Evolutionary conservation across 2,888 invertebrate species (phyloP).

Genomic region (Nomada lathburiana): DNA sequence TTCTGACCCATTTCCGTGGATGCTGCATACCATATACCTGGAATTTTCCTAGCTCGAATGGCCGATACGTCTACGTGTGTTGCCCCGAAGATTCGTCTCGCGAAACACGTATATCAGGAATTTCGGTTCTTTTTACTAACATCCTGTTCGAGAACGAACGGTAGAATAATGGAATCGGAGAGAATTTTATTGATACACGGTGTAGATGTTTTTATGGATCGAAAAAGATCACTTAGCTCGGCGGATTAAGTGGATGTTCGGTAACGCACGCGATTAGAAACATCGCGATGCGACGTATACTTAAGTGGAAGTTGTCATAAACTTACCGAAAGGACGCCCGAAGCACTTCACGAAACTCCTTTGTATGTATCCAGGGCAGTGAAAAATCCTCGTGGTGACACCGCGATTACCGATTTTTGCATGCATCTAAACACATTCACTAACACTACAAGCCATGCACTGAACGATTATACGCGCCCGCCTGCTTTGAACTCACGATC

Average conservation of each 20-base stretch:
- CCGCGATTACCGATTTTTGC: slow-evolving; percentile 59
- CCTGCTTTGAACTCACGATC: slow-evolving; percentile 52
- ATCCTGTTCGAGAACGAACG: background rate
- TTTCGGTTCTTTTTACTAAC: background rate
- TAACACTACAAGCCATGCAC: slow-evolving; percentile 43
- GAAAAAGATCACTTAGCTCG: slow-evolving; percentile 46
- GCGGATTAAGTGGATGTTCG: background rate
- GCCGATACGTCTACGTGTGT: background rate
- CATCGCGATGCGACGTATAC: background rate
- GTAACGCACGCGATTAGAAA: background rate
- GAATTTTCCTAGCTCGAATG: background rate
- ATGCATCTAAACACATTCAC: slow-evolving; percentile 63
- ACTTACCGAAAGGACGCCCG: slow-evolving; percentile 74
- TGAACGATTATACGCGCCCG: slow-evolving; percentile 47
- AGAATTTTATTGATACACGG: slow-evolving; percentile 20
- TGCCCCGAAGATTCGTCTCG: no score
- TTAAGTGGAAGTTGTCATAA: slow-evolving; percentile 18
- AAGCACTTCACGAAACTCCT: slow-evolving; percentile 70
- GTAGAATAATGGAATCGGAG: background rate
- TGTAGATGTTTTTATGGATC: slow-evolving; percentile 13
- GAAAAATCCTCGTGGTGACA: slow-evolving; percentile 76
- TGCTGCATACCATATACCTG: slow-evolving; percentile 26
- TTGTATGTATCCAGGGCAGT: slow-evolving; percentile 75
- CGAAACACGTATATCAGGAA: no score
- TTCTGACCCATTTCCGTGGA: slow-evolving; percentile 59